Conservation (phyloP, 2,797 vertebrate genomes). For the Staurois parvus region DNA sequence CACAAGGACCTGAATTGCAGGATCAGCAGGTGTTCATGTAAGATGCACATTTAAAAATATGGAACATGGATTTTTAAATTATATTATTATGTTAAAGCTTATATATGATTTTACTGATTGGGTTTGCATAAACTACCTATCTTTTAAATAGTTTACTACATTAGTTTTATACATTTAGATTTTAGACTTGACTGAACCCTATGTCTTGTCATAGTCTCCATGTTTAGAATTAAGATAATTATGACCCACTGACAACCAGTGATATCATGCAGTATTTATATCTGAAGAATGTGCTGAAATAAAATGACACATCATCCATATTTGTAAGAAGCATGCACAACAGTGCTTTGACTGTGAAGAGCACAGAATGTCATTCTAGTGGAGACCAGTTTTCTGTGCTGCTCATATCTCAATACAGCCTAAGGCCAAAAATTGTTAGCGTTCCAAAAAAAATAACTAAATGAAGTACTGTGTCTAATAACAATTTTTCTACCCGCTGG, state of each 20-base stretch:
- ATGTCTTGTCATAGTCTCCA: background rate
- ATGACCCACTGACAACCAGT: background rate
- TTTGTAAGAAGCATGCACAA: background rate
- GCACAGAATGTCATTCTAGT: background rate
- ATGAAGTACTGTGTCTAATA: too few species aligned
- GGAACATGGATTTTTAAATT: too few species aligned
- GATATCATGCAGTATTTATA: conserved; percentile 5
- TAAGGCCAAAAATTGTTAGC: background rate
- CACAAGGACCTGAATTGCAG: too few species aligned
- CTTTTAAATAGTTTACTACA: too few species aligned
- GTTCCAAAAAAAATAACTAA: background rate
- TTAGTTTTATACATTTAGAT: background rate
- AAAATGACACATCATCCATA: background rate
- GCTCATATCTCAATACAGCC: background rate
- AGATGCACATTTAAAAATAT: too few species aligned
- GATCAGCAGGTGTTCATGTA: too few species aligned
- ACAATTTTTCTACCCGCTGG: too few species aligned
- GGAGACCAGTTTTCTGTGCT: background rate
- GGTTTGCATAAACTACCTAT: too few species aligned
- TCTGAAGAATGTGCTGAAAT: background rate
- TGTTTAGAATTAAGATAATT: background rate
- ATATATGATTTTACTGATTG: too few species aligned
- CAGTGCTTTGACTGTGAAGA: background rate
- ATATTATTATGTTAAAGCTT: too few species aligned
- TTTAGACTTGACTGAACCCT: background rate